Evolutionary conservation across 2,113 vertebrate species (phyloP).

Genomic region (Zosterops japonicus): DNA sequence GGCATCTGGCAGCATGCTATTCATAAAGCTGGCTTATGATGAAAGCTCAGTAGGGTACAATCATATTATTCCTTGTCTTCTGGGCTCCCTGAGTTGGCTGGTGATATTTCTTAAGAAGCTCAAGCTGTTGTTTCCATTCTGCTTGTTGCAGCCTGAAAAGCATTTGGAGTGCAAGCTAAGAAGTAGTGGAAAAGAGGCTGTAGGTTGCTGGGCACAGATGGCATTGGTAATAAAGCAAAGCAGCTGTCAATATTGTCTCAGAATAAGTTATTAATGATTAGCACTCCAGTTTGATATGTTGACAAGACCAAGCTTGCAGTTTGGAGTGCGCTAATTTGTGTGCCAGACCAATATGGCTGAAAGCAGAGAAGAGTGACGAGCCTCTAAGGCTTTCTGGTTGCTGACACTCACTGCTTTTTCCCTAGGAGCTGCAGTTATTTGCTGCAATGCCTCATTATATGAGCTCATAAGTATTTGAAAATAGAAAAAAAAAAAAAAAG

Average conservation of each 20-base stretch:
- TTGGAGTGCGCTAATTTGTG: not conserved
- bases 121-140: conserved; percentile 42
- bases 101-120: conserved; percentile 4
- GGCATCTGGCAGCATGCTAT: not conserved
- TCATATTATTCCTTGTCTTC: not conserved
- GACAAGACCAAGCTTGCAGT: conserved; percentile 45
- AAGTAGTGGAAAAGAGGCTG: not conserved
- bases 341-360: conserved; percentile 18
- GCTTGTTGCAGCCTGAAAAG: not conserved
- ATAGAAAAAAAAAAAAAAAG: not conserved
- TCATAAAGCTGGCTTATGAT: not conserved
- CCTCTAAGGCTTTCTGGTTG: not conserved
- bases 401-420: not conserved
- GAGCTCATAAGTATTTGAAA: not conserved
- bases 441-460: not conserved
- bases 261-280: conserved; percentile 47
- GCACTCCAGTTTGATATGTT: conserved; percentile 15
- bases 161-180: not conserved
- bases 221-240: conserved; percentile 17
- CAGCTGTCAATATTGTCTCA: conserved; percentile 52
- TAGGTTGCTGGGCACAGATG: conserved; percentile 19
- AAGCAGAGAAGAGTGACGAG: not conserved
- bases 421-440: not conserved
- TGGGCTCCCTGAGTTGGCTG: not conserved
- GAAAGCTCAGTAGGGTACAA: not conserved